Evolutionary conservation across 2,888 invertebrate species (phyloP).

Genomic region (Mycalesis mineus): DNA sequence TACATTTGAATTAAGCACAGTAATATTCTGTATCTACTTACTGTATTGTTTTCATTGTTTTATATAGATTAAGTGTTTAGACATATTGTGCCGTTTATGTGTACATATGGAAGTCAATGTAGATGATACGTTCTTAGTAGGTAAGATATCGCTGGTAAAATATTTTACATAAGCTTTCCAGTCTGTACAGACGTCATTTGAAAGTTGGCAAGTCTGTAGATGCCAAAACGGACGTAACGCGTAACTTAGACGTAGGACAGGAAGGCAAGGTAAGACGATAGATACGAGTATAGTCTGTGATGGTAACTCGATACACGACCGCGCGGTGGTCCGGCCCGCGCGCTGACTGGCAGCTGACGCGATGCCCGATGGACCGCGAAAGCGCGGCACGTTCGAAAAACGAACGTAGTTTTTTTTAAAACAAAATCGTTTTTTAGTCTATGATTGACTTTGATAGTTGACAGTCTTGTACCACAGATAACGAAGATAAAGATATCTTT

Average conservation of each 20-base stretch:
- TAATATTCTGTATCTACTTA: too few relatives aligned
- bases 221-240: constrained; percentile 54
- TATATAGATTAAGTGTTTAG: too few relatives aligned
- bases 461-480: constrained; percentile 33
- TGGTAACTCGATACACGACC: constrained; percentile 63
- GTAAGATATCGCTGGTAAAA: too few relatives aligned
- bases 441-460: constrained; percentile 38
- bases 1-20: too few relatives aligned
- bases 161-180: too few relatives aligned
- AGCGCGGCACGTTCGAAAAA: constrained; percentile 68
- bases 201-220: background rate
- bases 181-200: background rate
- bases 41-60: too few relatives aligned
- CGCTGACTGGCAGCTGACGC: constrained; percentile 72
- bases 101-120: too few relatives aligned
- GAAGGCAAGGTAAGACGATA: constrained; percentile 73
- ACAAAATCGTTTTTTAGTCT: constrained; percentile 29
- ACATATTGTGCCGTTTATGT: too few relatives aligned
- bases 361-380: constrained; percentile 77
- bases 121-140: too few relatives aligned
- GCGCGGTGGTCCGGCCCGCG: constrained; percentile 68
- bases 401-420: constrained; percentile 43
- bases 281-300: constrained; percentile 33
- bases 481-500: constrained; percentile 15
- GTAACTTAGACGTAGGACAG: constrained; percentile 76